These are phyloP conservation scores for Penaeus monodon DNA, from an alignment of 2,888 invertebrate genomes.

Conservation along the genomic window DNA sequence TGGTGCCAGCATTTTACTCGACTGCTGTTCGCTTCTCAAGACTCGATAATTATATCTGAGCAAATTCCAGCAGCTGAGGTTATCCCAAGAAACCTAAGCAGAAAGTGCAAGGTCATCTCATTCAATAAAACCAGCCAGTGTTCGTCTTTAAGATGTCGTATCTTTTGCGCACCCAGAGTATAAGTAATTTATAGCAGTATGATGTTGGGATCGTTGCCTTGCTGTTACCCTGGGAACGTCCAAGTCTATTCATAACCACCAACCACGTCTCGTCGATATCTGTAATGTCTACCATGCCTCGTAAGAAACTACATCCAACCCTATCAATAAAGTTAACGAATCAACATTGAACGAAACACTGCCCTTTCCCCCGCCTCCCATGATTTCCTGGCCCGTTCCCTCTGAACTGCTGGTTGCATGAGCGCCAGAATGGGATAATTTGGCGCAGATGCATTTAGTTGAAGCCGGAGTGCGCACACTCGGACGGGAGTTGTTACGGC, in stretches of 20 bases:
- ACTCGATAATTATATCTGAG: too few species aligned
- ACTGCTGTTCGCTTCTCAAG: too few species aligned
- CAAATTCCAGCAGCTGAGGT: too few species aligned
- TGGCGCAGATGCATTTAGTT: slow-evolving; percentile 40
- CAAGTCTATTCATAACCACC: slow-evolving; percentile 37
- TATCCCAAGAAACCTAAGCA: slow-evolving; percentile 37
- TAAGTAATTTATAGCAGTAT: background rate
- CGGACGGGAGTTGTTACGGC: slow-evolving; percentile 53
- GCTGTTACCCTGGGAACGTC: slow-evolving; percentile 9
- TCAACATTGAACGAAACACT: background rate
- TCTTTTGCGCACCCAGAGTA: too few species aligned
- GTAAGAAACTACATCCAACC: too few species aligned
- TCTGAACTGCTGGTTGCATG: slow-evolving; percentile 25
- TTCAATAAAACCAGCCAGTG: slow-evolving; percentile 34
- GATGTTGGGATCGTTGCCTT: slow-evolving; percentile 1
- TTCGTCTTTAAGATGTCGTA: too few species aligned
- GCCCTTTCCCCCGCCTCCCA: slow-evolving; percentile 9
- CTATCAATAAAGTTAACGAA: too few species aligned
- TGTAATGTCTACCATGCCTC: too few species aligned
- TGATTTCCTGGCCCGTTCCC: background rate
- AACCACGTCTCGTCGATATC: slow-evolving; percentile 29
- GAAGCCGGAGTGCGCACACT: slow-evolving; percentile 48
- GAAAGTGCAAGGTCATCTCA: slow-evolving; percentile 53
- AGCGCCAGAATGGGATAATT: slow-evolving; percentile 19
- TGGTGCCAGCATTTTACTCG: too few species aligned